These are phyloP conservation scores for Chelonus formosanus DNA, from an alignment of 2,888 invertebrate species.

Conservation along the genomic window DNA sequence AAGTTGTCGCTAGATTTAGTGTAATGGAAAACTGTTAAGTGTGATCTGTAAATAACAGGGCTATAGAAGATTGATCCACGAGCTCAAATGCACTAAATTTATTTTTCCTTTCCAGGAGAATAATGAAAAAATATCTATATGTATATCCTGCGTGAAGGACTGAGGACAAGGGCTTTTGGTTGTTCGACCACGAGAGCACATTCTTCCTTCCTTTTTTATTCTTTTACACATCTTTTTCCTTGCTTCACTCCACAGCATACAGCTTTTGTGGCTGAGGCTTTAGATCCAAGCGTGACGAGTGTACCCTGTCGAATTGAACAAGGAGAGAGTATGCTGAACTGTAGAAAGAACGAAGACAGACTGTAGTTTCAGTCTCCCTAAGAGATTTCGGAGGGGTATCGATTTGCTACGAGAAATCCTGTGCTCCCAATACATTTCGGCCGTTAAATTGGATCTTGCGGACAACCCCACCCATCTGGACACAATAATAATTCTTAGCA, in stretches of 20 bases:
- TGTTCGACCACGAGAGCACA: slow-evolving; percentile 22
- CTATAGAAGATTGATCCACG: background rate
- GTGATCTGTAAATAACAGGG: background rate
- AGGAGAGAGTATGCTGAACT: slow-evolving; percentile 1
- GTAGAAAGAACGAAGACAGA: slow-evolving; percentile 12
- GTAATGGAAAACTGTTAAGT: too few species aligned
- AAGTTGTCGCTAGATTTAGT: too few species aligned
- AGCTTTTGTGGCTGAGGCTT: slow-evolving; percentile 2
- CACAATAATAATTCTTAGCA: background rate
- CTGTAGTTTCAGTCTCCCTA: background rate
- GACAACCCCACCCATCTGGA: slow-evolving; percentile 2
- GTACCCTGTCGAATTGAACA: slow-evolving; percentile 39
- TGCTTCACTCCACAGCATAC: slow-evolving; percentile 1
- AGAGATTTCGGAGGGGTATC: too few species aligned
- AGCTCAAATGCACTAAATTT: too few species aligned
- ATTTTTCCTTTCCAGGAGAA: too few species aligned
- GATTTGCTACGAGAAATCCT: too few species aligned
- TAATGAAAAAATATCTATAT: too few species aligned
- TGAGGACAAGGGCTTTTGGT: slow-evolving; percentile 18
- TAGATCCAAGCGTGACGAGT: slow-evolving; percentile 35
- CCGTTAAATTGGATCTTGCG: slow-evolving; percentile 13
- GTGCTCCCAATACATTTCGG: background rate
- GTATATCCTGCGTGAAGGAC: too few species aligned
- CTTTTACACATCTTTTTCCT: background rate
- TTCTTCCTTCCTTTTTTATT: too few species aligned